phyloP scores from a whole-genome alignment of 2,797 vertebrate genomes.

The Smutsia gigantea region DNA sequence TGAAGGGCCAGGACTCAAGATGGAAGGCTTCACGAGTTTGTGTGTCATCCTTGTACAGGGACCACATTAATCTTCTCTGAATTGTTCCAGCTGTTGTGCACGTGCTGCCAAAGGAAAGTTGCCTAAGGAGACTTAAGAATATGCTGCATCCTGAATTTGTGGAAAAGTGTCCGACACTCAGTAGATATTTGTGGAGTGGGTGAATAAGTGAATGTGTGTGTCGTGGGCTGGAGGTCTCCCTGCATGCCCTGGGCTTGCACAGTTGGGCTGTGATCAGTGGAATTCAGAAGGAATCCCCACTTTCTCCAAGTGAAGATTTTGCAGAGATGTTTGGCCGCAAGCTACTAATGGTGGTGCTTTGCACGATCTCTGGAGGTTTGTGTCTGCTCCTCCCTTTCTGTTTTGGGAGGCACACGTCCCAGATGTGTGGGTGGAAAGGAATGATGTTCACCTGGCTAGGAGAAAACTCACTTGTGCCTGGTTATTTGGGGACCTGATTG shows the following conservation, averaged over 20 bases:
- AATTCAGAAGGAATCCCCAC: not conserved
- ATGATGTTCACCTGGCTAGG: not conserved
- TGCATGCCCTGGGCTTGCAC: not conserved
- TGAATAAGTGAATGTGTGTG: not conserved
- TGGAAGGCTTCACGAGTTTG: no score
- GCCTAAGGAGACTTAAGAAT: not conserved
- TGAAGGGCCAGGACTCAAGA: not conserved
- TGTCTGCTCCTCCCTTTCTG: not conserved
- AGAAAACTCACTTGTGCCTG: not conserved
- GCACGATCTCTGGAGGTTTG: not conserved
- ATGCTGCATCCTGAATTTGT: not conserved
- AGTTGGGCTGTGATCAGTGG: not conserved
- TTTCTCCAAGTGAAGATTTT: not conserved
- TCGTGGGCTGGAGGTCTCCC: not conserved
- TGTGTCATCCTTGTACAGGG: not conserved
- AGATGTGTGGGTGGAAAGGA: not conserved
- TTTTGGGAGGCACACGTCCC: not conserved
- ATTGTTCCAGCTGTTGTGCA: accelerated
- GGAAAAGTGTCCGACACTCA: not conserved
- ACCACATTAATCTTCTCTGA: accelerated
- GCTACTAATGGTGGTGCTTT: not conserved
- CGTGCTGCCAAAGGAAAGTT: not conserved
- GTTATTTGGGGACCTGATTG: not conserved
- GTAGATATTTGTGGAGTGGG: not conserved
- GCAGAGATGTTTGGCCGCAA: not conserved